phyloP scores from a whole-genome alignment of 2,797 vertebrate genomes.

The Lepilemur ruficaudatus region DNA sequence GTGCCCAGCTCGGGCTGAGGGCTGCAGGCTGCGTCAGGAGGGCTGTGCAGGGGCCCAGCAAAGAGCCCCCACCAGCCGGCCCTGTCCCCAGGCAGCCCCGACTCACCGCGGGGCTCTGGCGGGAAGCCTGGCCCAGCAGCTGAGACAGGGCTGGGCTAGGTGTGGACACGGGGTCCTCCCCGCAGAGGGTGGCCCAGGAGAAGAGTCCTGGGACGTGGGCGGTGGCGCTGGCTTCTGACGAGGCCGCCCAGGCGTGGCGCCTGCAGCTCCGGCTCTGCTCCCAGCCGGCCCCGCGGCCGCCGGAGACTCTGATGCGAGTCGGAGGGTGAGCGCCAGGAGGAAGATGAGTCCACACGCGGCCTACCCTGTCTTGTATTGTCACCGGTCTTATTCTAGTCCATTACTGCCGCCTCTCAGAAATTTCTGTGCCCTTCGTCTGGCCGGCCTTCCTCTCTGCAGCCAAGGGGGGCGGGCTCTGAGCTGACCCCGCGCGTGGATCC shows the following conservation, averaged over 20 bases:
- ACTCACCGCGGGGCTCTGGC: neutral
- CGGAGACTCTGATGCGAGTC: neutral
- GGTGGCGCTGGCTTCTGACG: neutral
- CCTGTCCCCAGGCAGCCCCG: neutral
- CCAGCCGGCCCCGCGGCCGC: neutral
- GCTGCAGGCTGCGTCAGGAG: neutral
- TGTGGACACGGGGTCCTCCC: neutral
- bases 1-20: no score
- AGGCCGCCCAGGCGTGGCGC: neutral
- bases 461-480: neutral
- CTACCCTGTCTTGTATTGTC: neutral
- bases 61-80: neutral
- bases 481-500: neutral
- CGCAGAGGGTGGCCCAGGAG: neutral
- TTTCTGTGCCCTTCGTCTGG: neutral
- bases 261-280: neutral
- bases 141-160: neutral
- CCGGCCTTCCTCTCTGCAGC: neutral
- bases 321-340: neutral
- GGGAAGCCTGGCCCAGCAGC: neutral
- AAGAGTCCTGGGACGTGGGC: neutral
- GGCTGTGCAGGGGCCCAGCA: neutral
- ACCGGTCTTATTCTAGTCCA: neutral
- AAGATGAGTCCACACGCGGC: neutral
- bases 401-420: neutral